A percentile compares a stretch with the other conserved stretches of the same genome.
phyloP scores from a whole-genome alignment of 2,888 invertebrate species.

The Eledone cirrhosa region DNA sequence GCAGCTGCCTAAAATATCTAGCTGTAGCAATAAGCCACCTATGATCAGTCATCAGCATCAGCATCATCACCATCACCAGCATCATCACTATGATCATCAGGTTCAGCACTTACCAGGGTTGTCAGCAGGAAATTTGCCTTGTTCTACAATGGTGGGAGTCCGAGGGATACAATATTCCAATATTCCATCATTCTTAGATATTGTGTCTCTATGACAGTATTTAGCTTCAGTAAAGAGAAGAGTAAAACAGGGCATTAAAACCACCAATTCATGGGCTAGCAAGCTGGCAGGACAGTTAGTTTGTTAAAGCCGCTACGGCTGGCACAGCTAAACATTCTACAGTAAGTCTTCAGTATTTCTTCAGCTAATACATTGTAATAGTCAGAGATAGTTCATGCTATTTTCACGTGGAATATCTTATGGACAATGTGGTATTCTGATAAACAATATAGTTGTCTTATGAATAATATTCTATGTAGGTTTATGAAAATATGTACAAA shows the following conservation, averaged over 20 bases:
- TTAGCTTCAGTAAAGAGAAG: slow-evolving; percentile 29
- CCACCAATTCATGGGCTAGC: neutral
- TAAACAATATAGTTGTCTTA: too few relatives aligned
- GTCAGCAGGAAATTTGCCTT: slow-evolving; percentile 21
- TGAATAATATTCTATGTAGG: too few relatives aligned
- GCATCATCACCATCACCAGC: neutral
- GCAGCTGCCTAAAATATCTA: slow-evolving; percentile 14
- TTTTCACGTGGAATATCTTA: too few relatives aligned
- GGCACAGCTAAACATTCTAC: too few relatives aligned
- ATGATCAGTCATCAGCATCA: neutral
- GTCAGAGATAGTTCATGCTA: too few relatives aligned
- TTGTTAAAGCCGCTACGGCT: too few relatives aligned
- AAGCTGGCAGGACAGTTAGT: neutral
- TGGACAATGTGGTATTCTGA: too few relatives aligned
- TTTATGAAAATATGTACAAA: too few relatives aligned
- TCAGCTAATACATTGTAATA: too few relatives aligned
- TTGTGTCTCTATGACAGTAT: slow-evolving; percentile 19
- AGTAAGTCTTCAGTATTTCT: too few relatives aligned
- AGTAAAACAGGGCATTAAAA: slow-evolving; percentile 11
- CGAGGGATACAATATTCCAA: slow-evolving; percentile 27
- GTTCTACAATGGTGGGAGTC: slow-evolving; percentile 23
- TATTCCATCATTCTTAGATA: neutral
- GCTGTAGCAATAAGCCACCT: slow-evolving; percentile 22
- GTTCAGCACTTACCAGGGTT: slow-evolving; percentile 25
- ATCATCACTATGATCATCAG: neutral